Evolutionary conservation across 2,113 vertebrate genomes (phyloP).

Genomic region (Cyprinus carpio): DNA sequence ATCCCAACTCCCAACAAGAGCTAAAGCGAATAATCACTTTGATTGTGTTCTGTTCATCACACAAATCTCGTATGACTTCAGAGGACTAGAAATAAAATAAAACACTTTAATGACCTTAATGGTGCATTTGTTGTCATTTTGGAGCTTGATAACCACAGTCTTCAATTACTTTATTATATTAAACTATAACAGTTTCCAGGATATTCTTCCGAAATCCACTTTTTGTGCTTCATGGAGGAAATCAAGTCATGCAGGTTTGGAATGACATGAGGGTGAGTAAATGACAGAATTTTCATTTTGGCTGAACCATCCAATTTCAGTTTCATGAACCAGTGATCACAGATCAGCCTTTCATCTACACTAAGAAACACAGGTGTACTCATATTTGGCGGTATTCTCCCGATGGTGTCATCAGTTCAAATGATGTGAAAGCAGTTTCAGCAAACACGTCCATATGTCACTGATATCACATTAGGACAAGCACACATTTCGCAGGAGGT

Average conservation of each 20-base stretch:
- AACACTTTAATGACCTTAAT: neutral
- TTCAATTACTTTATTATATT: neutral
- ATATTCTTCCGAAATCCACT: neutral
- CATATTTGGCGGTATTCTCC: neutral
- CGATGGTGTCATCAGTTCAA: neutral
- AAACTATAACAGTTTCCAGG: neutral
- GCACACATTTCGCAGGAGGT: neutral
- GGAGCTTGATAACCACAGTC: neutral
- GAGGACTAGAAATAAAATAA: neutral
- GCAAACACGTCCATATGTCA: constrained; percentile 15
- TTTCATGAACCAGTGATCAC: constrained; percentile 6
- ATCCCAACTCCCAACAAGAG: neutral
- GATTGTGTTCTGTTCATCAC: neutral
- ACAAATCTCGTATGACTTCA: neutral
- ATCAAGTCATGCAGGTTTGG: neutral
- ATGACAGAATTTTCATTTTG: constrained; percentile 2
- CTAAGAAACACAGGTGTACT: neutral
- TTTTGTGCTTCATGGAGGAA: neutral
- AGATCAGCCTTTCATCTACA: neutral
- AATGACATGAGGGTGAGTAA: neutral
- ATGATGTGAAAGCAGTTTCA: neutral
- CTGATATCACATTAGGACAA: neutral
- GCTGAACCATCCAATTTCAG: neutral
- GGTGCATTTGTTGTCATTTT: neutral
- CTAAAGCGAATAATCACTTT: neutral